Evolutionary conservation across 2,113 vertebrate genomes (phyloP), one percentile per base, ranked within the genome.

Genomic region (Acanthisitta chloris): DNA sequence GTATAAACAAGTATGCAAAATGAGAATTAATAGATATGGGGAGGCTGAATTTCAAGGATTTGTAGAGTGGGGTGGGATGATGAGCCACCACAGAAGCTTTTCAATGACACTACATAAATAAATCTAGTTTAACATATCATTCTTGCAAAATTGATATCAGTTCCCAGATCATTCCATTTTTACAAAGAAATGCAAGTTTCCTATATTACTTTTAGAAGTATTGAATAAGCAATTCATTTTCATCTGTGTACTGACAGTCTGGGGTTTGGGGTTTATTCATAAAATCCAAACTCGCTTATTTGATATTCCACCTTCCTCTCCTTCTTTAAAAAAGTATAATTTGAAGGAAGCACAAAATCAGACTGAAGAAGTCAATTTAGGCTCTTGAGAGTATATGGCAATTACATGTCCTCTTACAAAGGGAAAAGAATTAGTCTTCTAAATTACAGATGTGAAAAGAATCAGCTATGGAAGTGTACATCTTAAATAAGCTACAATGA

Each of bases 361-460:
- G 48, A 57, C n/a, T 43, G 80, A 89, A 83, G 82, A 95, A 91
- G 29, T 66, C 33, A 73, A 17, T 25, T 40, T 49, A 45, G 42
- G 40, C 64, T 90, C 85, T 81, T 91, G 69, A 94, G 81, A 87
- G 64, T 88, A 76, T 45, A n/a, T 69, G n/a, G 83, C 51, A 92
- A 88, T 89, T 71, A 58, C 17, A 36, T 92, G 91, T 86, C 36
- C 67, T n/a, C 89, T 95, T 72, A 36, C 40, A 93, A 80, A 89
- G 34, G 25, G 80, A 87, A 73, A 92, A 85, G 3, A 28, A 80
- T 88, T 71, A 90, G 54, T 77, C 26, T 49, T 81, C 43, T 79
- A 76, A 83, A 94, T 88, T 88, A 88, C 36, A 78, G n/a, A 34
- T 70, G 29, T 90, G 51, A 88, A 93, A 86, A 84, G 46, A 91